Conservation (phyloP, 37 sponge, comb jelly and placozoan genomes). For the Agelas oroides region DNA sequence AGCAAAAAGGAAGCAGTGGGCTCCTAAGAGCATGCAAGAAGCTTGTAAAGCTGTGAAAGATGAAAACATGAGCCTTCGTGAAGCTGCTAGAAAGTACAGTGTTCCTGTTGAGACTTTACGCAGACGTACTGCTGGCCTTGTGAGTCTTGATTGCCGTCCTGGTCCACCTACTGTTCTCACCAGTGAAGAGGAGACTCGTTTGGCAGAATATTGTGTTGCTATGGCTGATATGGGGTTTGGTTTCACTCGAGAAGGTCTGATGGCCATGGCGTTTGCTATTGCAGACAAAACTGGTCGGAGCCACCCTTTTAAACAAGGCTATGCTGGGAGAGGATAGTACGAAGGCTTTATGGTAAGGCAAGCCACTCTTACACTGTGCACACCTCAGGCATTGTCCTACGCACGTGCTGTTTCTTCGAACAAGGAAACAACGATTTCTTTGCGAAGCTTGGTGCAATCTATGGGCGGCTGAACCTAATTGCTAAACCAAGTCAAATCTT, state of each 20-base stretch:
- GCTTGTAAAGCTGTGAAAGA: conserved; percentile 2
- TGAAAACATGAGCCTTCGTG: background rate
- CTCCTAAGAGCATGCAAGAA: background rate
- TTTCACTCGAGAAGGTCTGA: conserved; percentile 31
- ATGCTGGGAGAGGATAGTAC: conserved; percentile 47
- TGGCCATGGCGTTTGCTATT: conserved; percentile 43
- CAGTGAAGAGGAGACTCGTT: conserved; percentile 41
- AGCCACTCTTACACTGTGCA: conserved; percentile 27
- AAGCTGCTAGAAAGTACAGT: conserved; percentile 9
- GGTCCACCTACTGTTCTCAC: conserved; percentile 57
- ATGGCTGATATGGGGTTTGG: conserved; percentile 68
- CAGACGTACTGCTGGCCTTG: conserved; percentile 21
- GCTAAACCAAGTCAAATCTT: too few relatives aligned
- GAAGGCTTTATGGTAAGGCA: conserved; percentile 41
- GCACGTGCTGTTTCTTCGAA: conserved; percentile 6
- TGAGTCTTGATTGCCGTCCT: conserved; percentile 7
- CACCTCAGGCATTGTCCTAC: conserved; percentile 36
- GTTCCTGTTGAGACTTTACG: conserved; percentile 36
- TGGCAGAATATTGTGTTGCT: conserved; percentile 11
- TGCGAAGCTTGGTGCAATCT: too few relatives aligned
- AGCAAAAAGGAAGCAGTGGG: too few relatives aligned
- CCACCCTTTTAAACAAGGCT: conserved; percentile 45
- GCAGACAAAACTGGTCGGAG: conserved; percentile 42
- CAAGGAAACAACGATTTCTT: background rate
- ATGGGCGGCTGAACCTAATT: too few relatives aligned